Evolutionary conservation across 2,797 vertebrate genomes (phyloP).

Genomic region (Coccyzus lansbergi): DNA sequence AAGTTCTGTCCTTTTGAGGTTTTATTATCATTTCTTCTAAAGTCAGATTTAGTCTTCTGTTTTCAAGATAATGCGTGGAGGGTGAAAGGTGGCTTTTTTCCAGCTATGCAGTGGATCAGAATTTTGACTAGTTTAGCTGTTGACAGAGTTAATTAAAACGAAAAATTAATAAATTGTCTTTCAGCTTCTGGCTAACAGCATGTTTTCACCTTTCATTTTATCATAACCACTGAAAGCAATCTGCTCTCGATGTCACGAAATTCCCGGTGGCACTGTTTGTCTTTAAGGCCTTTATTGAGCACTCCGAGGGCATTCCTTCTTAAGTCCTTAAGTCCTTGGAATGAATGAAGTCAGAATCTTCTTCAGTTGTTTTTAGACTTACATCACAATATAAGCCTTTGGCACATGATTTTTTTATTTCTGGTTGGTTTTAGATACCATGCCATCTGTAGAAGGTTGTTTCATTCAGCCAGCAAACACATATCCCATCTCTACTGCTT

Average conservation of each 20-base stretch:
- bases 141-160: background rate
- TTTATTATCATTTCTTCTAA: background rate
- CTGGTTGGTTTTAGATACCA: background rate
- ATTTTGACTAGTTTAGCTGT: background rate
- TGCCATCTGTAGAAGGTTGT: background rate
- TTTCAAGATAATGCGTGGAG: background rate
- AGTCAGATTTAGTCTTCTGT: background rate
- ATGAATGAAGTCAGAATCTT: background rate
- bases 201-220: background rate
- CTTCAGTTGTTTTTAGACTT: background rate
- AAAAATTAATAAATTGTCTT: background rate
- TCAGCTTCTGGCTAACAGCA: background rate
- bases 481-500: background rate
- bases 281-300: background rate
- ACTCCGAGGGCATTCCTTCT: background rate
- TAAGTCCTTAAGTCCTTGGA: background rate
- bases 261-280: background rate
- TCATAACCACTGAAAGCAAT: background rate
- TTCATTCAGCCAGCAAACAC: background rate
- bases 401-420: background rate
- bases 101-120: background rate
- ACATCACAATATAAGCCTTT: background rate
- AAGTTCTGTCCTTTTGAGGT: background rate
- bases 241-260: background rate
- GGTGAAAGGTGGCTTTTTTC: background rate